These are phyloP conservation scores for Drosophila flavopinicola DNA, from an alignment of 2,888 invertebrate genomes.

Conservation along the genomic window DNA sequence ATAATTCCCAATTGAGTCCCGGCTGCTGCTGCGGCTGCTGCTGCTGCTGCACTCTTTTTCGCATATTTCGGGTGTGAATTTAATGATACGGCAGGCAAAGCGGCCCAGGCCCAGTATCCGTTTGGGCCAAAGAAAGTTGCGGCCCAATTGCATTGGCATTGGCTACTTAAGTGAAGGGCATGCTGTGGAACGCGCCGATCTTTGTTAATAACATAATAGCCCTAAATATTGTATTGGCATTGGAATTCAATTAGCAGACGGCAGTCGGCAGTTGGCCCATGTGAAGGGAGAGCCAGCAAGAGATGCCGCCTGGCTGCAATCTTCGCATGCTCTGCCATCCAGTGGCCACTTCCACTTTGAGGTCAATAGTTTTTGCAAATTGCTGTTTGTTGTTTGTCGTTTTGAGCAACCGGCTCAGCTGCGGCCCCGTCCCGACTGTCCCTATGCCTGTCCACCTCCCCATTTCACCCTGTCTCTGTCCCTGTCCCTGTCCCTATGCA, in stretches of 20 bases:
- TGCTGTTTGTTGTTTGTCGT: slow-evolving; percentile 63
- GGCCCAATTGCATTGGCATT: slow-evolving; percentile 57
- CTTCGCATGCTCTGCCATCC: slow-evolving; percentile 22
- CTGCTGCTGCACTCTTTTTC: slow-evolving; percentile 14
- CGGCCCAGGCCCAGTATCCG: slow-evolving; percentile 30
- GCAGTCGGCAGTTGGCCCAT: slow-evolving; percentile 33
- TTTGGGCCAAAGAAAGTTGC: slow-evolving; percentile 65
- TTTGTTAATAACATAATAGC: slow-evolving; percentile 78
- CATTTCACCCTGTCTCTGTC: background rate
- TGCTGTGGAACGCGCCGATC: slow-evolving; percentile 45
- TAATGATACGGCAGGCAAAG: slow-evolving; percentile 62
- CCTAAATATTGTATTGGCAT: slow-evolving; percentile 75
- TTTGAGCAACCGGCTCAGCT: slow-evolving; percentile 59
- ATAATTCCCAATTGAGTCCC: slow-evolving; percentile 67
- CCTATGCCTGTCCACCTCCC: slow-evolving; percentile 20
- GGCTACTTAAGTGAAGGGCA: slow-evolving; percentile 53
- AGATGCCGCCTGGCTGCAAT: slow-evolving; percentile 15
- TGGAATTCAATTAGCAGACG: slow-evolving; percentile 75
- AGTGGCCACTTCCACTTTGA: slow-evolving; percentile 63
- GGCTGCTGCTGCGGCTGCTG: too few species aligned
- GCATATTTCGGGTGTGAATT: slow-evolving; percentile 71
- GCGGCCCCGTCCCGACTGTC: slow-evolving; percentile 21
- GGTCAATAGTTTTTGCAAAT: slow-evolving; percentile 73
- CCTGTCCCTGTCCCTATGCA: slow-evolving; percentile 29
- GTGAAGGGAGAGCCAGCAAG: slow-evolving; percentile 50